Evolutionary conservation across 2,888 invertebrate species (phyloP).

Genomic region (Cancer borealis): DNA sequence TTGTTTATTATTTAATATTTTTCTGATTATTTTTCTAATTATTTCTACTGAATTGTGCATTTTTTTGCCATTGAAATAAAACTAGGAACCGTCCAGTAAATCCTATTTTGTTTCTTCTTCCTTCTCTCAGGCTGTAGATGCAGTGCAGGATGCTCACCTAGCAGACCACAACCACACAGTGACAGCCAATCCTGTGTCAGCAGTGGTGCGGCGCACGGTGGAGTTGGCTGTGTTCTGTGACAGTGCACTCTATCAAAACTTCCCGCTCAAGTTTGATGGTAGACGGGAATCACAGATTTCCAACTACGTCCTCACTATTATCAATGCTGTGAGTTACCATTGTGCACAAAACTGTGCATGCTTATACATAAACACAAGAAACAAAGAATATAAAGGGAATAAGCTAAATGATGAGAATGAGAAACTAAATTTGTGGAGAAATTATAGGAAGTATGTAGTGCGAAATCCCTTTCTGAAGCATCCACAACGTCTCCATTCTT

Average conservation of each 20-base stretch:
- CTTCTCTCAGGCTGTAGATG: neutral
- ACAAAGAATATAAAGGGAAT: neutral
- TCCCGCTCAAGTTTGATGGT: conserved; percentile 45
- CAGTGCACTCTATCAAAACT: conserved; percentile 78
- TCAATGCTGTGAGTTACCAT: conserved; percentile 64
- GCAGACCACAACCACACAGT: conserved; percentile 46
- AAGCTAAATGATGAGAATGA: too few species aligned
- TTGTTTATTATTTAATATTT: neutral
- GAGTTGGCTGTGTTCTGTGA: conserved; percentile 79
- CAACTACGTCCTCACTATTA: conserved; percentile 59
- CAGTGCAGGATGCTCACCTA: neutral
- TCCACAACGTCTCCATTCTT: neutral
- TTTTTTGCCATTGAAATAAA: neutral
- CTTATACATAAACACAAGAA: neutral
- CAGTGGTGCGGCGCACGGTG: conserved; percentile 77
- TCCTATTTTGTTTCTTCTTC: neutral
- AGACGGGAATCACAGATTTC: conserved; percentile 18
- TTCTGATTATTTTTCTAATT: neutral
- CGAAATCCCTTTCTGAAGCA: neutral
- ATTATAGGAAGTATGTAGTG: neutral
- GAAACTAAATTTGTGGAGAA: too few species aligned
- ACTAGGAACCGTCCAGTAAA: neutral
- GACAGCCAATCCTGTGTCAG: neutral
- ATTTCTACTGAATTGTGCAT: too few species aligned
- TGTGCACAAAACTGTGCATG: neutral